These are phyloP conservation scores for Gymnothorax reevesii DNA, from an alignment of 2,797 vertebrate species.

Conservation along the genomic window DNA sequence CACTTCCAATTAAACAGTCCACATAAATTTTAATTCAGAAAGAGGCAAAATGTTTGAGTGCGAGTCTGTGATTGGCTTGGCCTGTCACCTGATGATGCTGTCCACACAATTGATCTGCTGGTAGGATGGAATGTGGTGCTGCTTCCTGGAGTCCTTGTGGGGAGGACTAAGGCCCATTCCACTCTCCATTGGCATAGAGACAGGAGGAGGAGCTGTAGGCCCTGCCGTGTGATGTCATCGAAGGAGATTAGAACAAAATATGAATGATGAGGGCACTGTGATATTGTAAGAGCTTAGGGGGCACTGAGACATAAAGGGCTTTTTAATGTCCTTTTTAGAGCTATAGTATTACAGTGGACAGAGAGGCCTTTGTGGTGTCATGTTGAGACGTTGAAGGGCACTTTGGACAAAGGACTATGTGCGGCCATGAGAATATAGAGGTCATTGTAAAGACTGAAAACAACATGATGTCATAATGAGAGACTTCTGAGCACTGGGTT, in stretches of 20 bases:
- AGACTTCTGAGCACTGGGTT: no score
- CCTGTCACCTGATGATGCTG: conserved; percentile 81
- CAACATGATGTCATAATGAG: no score
- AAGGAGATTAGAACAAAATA: neutral
- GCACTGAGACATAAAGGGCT: no score
- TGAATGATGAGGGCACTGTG: no score
- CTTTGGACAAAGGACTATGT: neutral
- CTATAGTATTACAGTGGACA: no score
- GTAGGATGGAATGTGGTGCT: conserved; percentile 79
- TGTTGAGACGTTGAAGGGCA: neutral
- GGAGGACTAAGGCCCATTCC: conserved; percentile 47
- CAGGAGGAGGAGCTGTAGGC: conserved; percentile 42
- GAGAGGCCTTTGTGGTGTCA: neutral
- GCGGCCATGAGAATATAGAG: no score
- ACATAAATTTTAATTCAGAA: neutral
- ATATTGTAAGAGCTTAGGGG: no score
- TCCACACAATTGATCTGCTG: conserved; percentile 91
- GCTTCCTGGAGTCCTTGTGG: conserved; percentile 65
- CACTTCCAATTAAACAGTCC: neutral
- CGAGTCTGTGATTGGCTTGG: neutral
- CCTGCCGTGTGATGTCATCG: conserved; percentile 6
- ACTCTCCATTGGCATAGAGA: conserved; percentile 55
- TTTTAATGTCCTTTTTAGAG: no score
- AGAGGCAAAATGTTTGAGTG: neutral
- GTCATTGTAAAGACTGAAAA: no score